These are phyloP conservation scores for Eclectus roratus DNA, from an alignment of 2,113 vertebrate species.

Conservation along the genomic window DNA sequence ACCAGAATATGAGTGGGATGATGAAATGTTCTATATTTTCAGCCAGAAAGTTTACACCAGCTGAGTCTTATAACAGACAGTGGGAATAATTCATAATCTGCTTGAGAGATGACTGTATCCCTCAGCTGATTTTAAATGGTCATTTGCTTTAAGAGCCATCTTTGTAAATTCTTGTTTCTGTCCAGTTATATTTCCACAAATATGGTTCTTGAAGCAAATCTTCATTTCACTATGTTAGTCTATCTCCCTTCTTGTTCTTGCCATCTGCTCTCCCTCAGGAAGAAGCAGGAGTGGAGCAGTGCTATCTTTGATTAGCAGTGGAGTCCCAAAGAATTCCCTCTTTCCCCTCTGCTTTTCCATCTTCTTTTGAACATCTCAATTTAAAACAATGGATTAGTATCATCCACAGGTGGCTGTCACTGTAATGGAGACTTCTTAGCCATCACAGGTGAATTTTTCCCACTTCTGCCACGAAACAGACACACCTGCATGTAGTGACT, in stretches of 20 bases:
- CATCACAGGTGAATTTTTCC: not conserved
- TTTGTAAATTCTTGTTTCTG: not conserved
- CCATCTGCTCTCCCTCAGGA: not conserved
- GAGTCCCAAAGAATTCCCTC: accelerated
- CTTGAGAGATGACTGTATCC: not conserved
- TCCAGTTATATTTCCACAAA: not conserved
- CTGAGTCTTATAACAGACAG: not conserved
- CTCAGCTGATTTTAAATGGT: not conserved
- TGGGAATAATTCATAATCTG: not conserved
- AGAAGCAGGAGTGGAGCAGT: not conserved
- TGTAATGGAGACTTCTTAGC: not conserved
- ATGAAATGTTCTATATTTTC: accelerated
- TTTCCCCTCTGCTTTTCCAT: not conserved
- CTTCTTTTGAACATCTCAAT: not conserved
- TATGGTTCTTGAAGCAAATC: not conserved
- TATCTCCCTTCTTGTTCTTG: not conserved
- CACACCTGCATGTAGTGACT: not conserved
- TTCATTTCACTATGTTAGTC: not conserved
- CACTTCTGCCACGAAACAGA: not conserved
- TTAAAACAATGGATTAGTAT: not conserved
- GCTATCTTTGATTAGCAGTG: accelerated
- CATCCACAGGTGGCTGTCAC: not conserved
- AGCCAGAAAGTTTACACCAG: not conserved
- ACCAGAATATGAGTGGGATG: not conserved
- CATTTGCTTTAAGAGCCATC: too few relatives aligned